These are phyloP conservation scores for Turnix velox DNA, from an alignment of 2,113 vertebrate species.

Conservation along the genomic window DNA sequence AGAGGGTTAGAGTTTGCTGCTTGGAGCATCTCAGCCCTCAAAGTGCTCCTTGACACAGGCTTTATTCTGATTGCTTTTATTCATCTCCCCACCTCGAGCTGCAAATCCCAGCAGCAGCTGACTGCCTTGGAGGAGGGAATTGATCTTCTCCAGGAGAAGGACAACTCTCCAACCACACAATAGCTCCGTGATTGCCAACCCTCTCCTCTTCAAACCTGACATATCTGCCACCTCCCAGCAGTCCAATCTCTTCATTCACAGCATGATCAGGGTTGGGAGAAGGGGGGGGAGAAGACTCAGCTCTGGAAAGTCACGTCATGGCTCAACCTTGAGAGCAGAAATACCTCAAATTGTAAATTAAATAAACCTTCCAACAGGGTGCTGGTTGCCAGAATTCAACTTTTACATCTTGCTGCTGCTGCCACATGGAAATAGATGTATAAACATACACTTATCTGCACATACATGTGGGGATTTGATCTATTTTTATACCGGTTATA, in stretches of 20 bases:
- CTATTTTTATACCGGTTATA: not conserved
- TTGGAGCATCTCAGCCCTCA: not conserved
- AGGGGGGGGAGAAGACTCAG: not conserved
- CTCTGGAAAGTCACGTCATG: fast-evolving
- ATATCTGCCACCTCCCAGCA: not conserved
- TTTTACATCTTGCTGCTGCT: not conserved
- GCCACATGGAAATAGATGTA: not conserved
- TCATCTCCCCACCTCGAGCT: not conserved
- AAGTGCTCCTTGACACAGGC: not conserved
- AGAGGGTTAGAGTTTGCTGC: no score
- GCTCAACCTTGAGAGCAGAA: not conserved
- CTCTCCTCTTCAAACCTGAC: not conserved
- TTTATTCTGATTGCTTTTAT: not conserved
- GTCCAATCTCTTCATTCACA: not conserved
- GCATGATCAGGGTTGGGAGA: not conserved
- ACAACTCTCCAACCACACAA: not conserved
- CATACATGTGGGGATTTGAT: no score
- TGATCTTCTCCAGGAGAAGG: not conserved
- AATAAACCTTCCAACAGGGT: not conserved
- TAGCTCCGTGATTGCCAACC: not conserved
- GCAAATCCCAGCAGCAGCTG: not conserved
- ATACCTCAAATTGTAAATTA: not conserved
- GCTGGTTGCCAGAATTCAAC: fast-evolving
- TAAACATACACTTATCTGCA: not conserved
- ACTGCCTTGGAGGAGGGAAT: not conserved